These are phyloP conservation scores for Apaloderma vittatum DNA, from an alignment of 2,113 vertebrate species.

Conservation along the genomic window DNA sequence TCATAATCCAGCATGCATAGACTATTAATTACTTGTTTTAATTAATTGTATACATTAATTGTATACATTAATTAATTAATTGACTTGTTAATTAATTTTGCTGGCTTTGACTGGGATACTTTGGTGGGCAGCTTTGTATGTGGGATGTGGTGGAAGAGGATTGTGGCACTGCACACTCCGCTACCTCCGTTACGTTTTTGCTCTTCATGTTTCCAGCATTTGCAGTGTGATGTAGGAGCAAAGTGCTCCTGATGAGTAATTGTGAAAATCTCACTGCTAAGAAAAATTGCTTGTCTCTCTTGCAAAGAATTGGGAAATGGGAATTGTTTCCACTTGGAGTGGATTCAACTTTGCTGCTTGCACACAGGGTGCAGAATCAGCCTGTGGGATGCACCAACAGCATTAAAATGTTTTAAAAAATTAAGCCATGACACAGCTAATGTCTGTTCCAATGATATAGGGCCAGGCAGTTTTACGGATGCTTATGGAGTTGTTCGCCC, in stretches of 20 bases:
- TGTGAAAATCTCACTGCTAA: not conserved
- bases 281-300: not conserved
- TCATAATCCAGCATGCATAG: not conserved
- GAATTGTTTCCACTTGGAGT: not conserved
- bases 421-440: not conserved
- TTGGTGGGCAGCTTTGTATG: not conserved
- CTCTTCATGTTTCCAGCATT: not conserved
- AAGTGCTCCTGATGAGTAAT: not conserved
- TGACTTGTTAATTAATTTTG: not conserved
- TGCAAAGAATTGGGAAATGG: not conserved
- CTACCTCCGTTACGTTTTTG: fast-evolving
- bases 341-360: not conserved
- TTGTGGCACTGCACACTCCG: not conserved
- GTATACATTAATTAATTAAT: too few relatives aligned
- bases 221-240: not conserved
- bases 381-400: not conserved
- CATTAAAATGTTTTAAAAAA: not conserved
- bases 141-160: not conserved
- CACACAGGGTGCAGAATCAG: not conserved
- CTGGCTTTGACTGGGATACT: not conserved
- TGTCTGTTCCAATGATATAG: not conserved
- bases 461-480: not conserved
- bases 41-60: too few relatives aligned
- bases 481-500: not conserved
- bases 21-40: too few relatives aligned